phyloP scores from a whole-genome alignment of 1,140 invertebrate genomes.

The Drosophila sechellia region DNA sequence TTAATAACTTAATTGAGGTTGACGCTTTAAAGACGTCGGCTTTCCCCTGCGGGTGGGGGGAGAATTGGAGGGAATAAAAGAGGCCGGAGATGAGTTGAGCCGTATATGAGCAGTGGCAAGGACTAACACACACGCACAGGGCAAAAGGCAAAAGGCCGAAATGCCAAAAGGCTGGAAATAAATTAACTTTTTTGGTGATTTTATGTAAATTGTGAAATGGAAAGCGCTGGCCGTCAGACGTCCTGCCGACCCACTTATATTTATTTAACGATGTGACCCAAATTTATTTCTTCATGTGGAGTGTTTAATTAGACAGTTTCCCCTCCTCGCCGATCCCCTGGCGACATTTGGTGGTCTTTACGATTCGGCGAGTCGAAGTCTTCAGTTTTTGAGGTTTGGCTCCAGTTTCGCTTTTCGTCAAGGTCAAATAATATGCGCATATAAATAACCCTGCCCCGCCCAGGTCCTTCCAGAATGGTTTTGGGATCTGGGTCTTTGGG shows the following conservation, averaged over 20 bases:
- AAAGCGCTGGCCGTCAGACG: constrained; percentile 38
- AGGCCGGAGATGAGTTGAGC: constrained; percentile 41
- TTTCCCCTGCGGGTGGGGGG: constrained; percentile 14
- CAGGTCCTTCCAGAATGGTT: constrained; percentile 17
- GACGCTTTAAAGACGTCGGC: constrained; percentile 67
- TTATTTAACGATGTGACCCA: constrained; percentile 83
- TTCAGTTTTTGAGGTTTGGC: constrained; percentile 1
- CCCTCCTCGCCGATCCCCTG: neutral
- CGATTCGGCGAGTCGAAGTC: constrained; percentile 50
- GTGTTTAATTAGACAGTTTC: constrained; percentile 77
- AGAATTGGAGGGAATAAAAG: constrained; percentile 16
- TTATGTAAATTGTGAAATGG: constrained; percentile 72
- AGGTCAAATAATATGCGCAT: constrained; percentile 76
- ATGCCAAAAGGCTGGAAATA: constrained; percentile 72
- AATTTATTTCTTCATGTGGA: constrained; percentile 80
- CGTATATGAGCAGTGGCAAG: constrained; percentile 44
- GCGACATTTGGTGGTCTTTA: constrained; percentile 70
- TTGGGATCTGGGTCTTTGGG: constrained; percentile 4
- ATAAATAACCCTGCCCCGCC: constrained; percentile 57
- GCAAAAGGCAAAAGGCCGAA: constrained; percentile 31
- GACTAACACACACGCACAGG: constrained; percentile 3
- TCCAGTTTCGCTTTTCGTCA: constrained; percentile 41
- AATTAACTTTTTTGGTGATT: constrained; percentile 79
- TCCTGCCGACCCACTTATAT: constrained; percentile 71
- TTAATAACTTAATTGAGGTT: constrained; percentile 80